Base-by-base conservation (phyloP, 2,888 invertebrate species). In the Eristalinus aeneus region DNA sequence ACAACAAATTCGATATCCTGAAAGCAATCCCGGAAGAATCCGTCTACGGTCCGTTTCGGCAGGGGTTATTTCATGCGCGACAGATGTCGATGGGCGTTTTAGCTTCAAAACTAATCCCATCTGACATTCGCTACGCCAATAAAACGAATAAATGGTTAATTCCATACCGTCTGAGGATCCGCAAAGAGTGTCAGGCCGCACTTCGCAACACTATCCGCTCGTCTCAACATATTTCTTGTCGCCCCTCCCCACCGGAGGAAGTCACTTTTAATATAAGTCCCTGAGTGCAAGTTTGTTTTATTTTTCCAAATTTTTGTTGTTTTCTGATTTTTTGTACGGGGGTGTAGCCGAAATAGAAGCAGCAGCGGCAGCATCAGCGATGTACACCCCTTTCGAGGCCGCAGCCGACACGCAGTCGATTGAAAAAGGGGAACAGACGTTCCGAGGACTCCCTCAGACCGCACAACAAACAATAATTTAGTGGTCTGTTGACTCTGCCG, bases 401-500 rank as follows among this genome's bases (percentile, higher is more conserved):
- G 20, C 58, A 61, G 22, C 9, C 31, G 31, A 53, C 9, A 53
- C 32, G 61, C 23, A 32, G 61, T 27, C 46, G 46, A 46, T 46
- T 46, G 46, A 61, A 46, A 20, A 60, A 63, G 32, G 12, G 64
- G 65, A 80, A 67, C 84, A 81, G 81, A 80, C 81, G 76, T 81
- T 85, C 76, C 16, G 8, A 46, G 46, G 46, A 65, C 54, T 81
- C 76, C 64, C 77, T 74, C 74, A 86, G 65, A 86, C 77, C 74
- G 74, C 78, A 82, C 74, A 86, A 86, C 86, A 87, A 88, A 86
- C 79, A 87, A 88, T 88, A 88, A 88, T 88, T 87, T 85, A 73
- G 85, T 85, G 88, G 88, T 88, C 88, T 88, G 88, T 89, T 89
- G 89, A 89, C 89, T 89, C 88, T 88, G 88, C 76, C 80, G 81